phyloP scores from a whole-genome alignment of 2,888 invertebrate species.

The Bugulina stolonifera region DNA sequence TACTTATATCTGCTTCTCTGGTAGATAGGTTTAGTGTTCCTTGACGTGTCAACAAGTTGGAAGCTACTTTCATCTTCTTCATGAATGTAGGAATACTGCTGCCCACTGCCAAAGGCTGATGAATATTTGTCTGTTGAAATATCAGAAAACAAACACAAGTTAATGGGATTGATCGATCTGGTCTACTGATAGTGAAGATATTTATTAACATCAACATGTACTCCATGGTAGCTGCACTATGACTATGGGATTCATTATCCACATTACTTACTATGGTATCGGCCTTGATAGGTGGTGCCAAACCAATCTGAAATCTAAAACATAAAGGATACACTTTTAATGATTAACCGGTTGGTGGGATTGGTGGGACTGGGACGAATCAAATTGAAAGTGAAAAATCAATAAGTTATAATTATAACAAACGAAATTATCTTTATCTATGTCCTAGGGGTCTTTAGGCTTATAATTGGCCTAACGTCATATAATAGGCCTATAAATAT shows the following conservation, averaged over 20 bases:
- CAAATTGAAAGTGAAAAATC: no score
- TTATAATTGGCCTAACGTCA: no score
- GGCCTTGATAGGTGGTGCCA: constrained; percentile 80
- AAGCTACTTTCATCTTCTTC: constrained; percentile 98
- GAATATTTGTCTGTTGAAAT: constrained; percentile 46
- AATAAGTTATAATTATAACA: no score
- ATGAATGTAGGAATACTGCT: constrained; percentile 95
- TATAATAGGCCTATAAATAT: no score
- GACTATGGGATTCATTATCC: no score
- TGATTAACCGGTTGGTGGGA: no score
- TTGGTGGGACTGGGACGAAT: no score
- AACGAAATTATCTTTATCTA: no score
- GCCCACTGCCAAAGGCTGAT: constrained; percentile 60
- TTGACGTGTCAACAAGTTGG: constrained; percentile 90
- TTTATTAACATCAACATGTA: not conserved
- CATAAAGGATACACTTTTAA: no score
- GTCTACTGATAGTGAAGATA: not conserved
- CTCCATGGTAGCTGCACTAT: no score
- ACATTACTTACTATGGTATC: constrained; percentile 66
- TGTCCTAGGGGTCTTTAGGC: no score
- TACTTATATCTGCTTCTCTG: constrained; percentile 70
- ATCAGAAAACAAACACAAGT: not conserved
- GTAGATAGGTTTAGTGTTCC: constrained; percentile 60
- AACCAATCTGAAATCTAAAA: constrained; percentile 89
- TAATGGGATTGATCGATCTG: no score